Percentiles rank a stretch among this genome's conserved stretches.
phyloP scores from a whole-genome alignment of 2,113 vertebrate species.

The Hemibagrus wyckioides region DNA sequence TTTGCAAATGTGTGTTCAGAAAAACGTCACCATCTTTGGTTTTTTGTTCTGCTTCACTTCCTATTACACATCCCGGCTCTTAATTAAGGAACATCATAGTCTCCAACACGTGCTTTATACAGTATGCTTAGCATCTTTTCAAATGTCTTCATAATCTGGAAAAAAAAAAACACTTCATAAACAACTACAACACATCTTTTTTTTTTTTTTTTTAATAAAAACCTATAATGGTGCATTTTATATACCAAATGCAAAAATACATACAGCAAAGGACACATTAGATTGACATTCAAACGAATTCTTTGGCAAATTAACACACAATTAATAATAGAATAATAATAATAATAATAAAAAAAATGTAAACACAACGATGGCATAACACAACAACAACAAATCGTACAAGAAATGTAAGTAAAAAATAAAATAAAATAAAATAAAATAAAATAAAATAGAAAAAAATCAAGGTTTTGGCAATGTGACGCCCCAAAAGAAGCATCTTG shows the following conservation, averaged over 20 bases:
- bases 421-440: slow-evolving; percentile 60
- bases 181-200: background rate
- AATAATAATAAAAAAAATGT: no score
- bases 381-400: slow-evolving; percentile 47
- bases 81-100: background rate
- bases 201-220: slow-evolving; percentile 47
- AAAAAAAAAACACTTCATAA: background rate
- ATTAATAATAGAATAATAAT: slow-evolving; percentile 41
- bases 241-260: slow-evolving; percentile 48
- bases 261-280: slow-evolving; percentile 49
- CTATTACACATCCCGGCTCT: background rate
- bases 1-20: background rate
- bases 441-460: slow-evolving; percentile 57
- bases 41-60: background rate
- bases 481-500: slow-evolving; percentile 51
- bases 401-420: slow-evolving; percentile 49
- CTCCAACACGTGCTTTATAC: background rate
- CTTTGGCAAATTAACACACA: slow-evolving; percentile 75
- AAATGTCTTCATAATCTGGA: background rate
- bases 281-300: slow-evolving; percentile 57
- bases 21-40: background rate
- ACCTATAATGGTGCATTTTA: slow-evolving; percentile 46
- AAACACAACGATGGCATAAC: slow-evolving; percentile 47
- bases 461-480: slow-evolving; percentile 67
- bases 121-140: background rate